phyloP scores from a whole-genome alignment of 2,797 vertebrate genomes.

The Atherinosoma microstoma region DNA sequence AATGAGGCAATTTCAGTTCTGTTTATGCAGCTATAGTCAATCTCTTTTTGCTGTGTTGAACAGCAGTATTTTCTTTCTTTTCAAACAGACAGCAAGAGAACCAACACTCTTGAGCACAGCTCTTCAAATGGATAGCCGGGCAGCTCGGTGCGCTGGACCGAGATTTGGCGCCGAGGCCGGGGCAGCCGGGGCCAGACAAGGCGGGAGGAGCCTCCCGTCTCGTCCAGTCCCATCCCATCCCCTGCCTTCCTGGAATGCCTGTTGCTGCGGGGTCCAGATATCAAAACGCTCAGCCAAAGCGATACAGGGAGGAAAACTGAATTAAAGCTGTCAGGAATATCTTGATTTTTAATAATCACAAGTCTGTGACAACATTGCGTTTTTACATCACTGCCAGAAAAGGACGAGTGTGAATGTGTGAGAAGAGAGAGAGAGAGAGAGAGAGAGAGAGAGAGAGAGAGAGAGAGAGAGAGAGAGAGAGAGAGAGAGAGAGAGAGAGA shows the following conservation, averaged over 20 bases:
- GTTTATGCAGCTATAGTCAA: conserved; percentile 25
- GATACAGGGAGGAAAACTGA: neutral
- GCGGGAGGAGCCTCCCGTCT: conserved; percentile 54
- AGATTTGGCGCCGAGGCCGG: conserved; percentile 66
- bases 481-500: no score
- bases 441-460: conserved; percentile 27
- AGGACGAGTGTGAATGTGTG: neutral
- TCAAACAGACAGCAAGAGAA: conserved; percentile 5
- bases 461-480: no score
- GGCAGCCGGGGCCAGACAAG: conserved; percentile 40
- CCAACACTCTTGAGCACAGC: neutral
- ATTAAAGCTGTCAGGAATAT: neutral
- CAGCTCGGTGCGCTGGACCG: conserved; percentile 21
- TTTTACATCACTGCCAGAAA: conserved; percentile 21
- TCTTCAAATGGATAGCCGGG: conserved; percentile 15
- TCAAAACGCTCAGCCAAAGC: neutral
- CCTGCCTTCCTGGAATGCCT: conserved; percentile 19
- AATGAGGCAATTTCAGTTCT: conserved; percentile 26
- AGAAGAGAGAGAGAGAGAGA: conserved; percentile 45
- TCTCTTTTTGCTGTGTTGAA: conserved; percentile 44
- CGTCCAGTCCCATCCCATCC: conserved; percentile 1
- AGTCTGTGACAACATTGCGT: neutral
- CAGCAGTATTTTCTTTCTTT: conserved; percentile 26
- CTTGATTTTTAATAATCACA: neutral
- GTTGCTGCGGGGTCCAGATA: conserved; percentile 5